Evolutionary conservation across 2,888 invertebrate genomes (phyloP).

Genomic region (Eucera pruinosa): DNA sequence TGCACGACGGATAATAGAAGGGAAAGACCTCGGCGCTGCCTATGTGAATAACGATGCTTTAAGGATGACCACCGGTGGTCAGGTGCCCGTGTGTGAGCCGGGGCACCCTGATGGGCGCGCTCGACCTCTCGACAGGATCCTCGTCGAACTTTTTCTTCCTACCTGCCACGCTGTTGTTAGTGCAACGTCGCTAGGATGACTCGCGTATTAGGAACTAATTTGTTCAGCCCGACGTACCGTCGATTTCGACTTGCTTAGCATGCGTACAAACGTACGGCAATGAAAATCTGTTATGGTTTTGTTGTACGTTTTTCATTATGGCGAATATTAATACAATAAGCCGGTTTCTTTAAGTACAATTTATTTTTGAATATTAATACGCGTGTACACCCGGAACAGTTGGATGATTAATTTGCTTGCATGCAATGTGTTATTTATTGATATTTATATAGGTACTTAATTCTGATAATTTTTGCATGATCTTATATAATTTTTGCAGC

Average conservation of each 20-base stretch:
- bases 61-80: slow-evolving; percentile 55
- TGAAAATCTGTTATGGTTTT: too few relatives aligned
- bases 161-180: slow-evolving; percentile 41
- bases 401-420: too few relatives aligned
- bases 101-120: slow-evolving; percentile 60
- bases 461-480: too few relatives aligned
- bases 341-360: too few relatives aligned
- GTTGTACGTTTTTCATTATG: too few relatives aligned
- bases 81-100: slow-evolving; percentile 47
- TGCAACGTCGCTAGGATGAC: slow-evolving; percentile 21
- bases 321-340: too few relatives aligned
- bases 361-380: too few relatives aligned
- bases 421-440: too few relatives aligned
- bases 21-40: slow-evolving; percentile 22
- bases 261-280: background rate
- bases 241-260: too few relatives aligned
- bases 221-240: background rate
- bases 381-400: too few relatives aligned
- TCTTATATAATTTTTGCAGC: too few relatives aligned
- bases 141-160: slow-evolving; percentile 30
- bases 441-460: too few relatives aligned
- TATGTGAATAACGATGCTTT: slow-evolving; percentile 33
- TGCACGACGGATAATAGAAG: background rate
- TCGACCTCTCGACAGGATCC: slow-evolving; percentile 40
- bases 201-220: slow-evolving; percentile 45